phyloP scores from a whole-genome alignment of 35 echinoderm and acorn worm species.

The Acanthaster planci region DNA sequence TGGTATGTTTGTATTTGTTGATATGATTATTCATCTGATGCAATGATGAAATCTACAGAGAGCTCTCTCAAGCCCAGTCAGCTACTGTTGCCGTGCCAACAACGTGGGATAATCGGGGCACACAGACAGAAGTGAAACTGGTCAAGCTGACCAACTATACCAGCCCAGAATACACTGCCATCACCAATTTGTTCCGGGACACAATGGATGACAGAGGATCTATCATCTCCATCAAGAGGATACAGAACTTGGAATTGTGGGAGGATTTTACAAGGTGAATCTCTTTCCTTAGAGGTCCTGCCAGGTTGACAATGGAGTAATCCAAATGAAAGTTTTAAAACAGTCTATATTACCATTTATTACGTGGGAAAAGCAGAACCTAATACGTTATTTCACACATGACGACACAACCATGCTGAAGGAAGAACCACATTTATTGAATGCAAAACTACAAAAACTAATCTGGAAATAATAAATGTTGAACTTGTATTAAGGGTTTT shows the following conservation, averaged over 20 bases:
- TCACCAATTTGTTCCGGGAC: conserved; percentile 30
- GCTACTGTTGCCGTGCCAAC: not conserved
- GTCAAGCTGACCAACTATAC: not conserved
- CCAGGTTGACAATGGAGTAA: too few species aligned
- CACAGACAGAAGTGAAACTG: not conserved
- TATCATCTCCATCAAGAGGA: conserved; percentile 37
- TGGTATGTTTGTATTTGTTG: too few species aligned
- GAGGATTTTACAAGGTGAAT: conserved; percentile 40
- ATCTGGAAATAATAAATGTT: too few species aligned
- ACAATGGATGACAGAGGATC: conserved; percentile 29
- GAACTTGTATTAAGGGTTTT: too few species aligned
- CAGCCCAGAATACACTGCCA: conserved; percentile 31
- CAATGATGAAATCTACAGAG: not conserved
- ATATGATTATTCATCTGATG: not conserved
- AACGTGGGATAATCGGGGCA: conserved; percentile 23
- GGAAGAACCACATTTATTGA: too few species aligned
- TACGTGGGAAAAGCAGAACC: too few species aligned
- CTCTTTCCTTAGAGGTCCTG: not conserved
- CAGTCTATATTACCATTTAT: too few species aligned
- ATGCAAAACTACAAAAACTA: too few species aligned
- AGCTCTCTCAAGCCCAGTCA: not conserved
- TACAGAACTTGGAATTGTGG: conserved; percentile 55
- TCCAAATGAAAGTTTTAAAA: too few species aligned
- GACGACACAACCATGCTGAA: too few species aligned
- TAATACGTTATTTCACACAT: too few species aligned